Evolutionary conservation across 2,113 vertebrate genomes (phyloP).

Genomic region (Nannobrachium achirus): DNA sequence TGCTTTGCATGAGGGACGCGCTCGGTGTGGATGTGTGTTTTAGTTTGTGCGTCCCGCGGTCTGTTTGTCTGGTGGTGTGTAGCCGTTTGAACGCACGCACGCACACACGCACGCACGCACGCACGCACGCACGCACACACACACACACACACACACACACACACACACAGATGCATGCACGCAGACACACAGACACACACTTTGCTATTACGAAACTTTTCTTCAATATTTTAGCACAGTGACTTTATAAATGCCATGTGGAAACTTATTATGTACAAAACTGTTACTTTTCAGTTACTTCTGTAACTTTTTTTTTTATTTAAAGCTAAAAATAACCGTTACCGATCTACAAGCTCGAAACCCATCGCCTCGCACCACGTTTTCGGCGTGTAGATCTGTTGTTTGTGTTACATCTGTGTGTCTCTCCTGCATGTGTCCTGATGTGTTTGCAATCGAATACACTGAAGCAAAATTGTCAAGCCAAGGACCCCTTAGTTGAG

Average conservation of each 20-base stretch:
- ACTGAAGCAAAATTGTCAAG: no score
- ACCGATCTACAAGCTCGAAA: background rate
- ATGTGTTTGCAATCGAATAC: slow-evolving; percentile 47
- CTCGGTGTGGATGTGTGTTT: slow-evolving; percentile 8
- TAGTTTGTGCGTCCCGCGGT: background rate
- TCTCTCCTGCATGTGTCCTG: background rate
- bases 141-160: slow-evolving; percentile 18
- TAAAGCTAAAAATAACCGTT: no score
- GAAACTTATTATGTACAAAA: no score
- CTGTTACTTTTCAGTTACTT: no score
- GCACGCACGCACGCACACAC: background rate
- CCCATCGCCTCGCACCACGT: no score
- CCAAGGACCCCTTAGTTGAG: no score
- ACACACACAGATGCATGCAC: slow-evolving; percentile 40
- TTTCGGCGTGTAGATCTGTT: background rate
- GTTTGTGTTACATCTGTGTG: background rate
- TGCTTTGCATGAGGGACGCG: slow-evolving; percentile 24
- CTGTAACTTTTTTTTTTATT: no score
- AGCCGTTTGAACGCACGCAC: slow-evolving; percentile 1
- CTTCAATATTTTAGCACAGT: no score
- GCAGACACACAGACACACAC: slow-evolving; percentile 16
- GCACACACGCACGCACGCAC: slow-evolving; percentile 2
- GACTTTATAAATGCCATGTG: no score
- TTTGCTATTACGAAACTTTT: background rate
- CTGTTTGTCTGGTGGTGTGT: slow-evolving; percentile 1